Conservation (phyloP, 2,797 vertebrate species). For the Choloepus didactylus region DNA sequence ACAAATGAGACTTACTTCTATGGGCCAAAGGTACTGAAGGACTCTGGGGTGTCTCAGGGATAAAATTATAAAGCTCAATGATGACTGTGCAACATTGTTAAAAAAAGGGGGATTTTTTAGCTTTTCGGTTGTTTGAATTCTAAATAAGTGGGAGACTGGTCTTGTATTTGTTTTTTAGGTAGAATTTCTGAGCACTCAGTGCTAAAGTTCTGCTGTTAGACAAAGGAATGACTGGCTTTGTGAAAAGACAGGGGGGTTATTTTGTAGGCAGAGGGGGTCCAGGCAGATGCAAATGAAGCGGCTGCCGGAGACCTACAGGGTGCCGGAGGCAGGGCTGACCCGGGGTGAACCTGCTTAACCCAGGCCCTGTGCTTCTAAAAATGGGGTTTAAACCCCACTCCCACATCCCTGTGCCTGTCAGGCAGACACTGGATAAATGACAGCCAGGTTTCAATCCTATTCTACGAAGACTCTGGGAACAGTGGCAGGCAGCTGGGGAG, state of each 20-base stretch:
- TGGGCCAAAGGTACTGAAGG: slow-evolving; percentile 75
- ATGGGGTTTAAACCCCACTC: neutral
- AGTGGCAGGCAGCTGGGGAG: neutral
- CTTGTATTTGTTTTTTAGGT: slow-evolving; percentile 67
- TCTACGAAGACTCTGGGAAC: neutral
- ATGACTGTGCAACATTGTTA: slow-evolving; percentile 28
- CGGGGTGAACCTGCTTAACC: neutral
- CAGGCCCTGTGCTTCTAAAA: neutral
- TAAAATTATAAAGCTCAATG: slow-evolving; percentile 74
- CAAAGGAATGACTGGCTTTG: slow-evolving; percentile 6
- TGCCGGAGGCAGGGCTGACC: neutral
- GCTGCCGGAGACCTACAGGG: neutral
- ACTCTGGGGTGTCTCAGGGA: slow-evolving; percentile 68
- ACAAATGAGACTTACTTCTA: slow-evolving; percentile 79
- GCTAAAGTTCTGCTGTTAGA: slow-evolving; percentile 37
- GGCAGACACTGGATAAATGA: slow-evolving; percentile 1
- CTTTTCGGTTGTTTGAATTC: slow-evolving; percentile 64
- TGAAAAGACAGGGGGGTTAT: slow-evolving; percentile 29
- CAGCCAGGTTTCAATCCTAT: neutral
- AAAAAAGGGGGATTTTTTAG: slow-evolving; percentile 63
- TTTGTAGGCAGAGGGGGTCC: neutral
- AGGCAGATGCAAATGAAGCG: neutral
- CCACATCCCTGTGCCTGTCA: neutral
- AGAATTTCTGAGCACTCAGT: slow-evolving; percentile 30
- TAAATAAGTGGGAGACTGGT: slow-evolving; percentile 42